A percentile compares a stretch with the other conserved stretches of the same genome.
Evolutionary conservation across 2,797 vertebrate genomes (phyloP).

Genomic region (Pseudomugil tenellus): DNA sequence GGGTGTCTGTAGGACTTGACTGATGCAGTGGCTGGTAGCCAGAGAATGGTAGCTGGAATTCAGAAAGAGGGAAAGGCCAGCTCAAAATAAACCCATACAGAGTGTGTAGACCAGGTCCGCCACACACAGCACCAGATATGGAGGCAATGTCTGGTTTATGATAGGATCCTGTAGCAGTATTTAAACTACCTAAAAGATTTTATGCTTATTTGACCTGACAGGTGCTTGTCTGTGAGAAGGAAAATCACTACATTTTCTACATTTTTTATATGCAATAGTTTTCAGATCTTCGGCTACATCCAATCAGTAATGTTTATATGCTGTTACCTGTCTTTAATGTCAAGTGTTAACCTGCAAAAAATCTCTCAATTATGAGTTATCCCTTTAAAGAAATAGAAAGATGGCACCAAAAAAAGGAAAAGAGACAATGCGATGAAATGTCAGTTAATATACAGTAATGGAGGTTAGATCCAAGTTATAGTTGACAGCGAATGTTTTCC

Average conservation of each 20-base stretch:
- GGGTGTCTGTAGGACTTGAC: slow-evolving; percentile 32
- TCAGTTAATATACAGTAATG: slow-evolving; percentile 6
- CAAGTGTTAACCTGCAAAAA: neutral
- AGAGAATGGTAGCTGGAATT: slow-evolving; percentile 74
- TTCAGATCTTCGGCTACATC: neutral
- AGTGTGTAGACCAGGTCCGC: slow-evolving; percentile 28
- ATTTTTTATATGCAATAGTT: neutral
- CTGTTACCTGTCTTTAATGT: neutral
- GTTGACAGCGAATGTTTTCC: neutral
- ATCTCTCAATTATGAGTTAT: neutral
- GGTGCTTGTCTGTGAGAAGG: slow-evolving; percentile 36
- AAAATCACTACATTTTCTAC: neutral
- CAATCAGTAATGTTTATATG: neutral
- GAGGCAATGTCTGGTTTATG: slow-evolving; percentile 64
- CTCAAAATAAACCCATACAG: slow-evolving; percentile 79
- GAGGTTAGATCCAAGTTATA: slow-evolving; percentile 10
- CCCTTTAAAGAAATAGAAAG: neutral
- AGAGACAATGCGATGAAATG: neutral
- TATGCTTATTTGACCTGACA: slow-evolving; percentile 25
- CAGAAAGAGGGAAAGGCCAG: slow-evolving; percentile 72
- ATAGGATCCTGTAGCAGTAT: slow-evolving; percentile 48
- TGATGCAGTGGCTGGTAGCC: slow-evolving; percentile 60
- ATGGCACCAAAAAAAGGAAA: neutral
- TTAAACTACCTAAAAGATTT: slow-evolving; percentile 31
- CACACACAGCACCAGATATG: slow-evolving; percentile 69